Evolutionary conservation across 2,113 vertebrate species (phyloP).

Genomic region (Lonchura striata): DNA sequence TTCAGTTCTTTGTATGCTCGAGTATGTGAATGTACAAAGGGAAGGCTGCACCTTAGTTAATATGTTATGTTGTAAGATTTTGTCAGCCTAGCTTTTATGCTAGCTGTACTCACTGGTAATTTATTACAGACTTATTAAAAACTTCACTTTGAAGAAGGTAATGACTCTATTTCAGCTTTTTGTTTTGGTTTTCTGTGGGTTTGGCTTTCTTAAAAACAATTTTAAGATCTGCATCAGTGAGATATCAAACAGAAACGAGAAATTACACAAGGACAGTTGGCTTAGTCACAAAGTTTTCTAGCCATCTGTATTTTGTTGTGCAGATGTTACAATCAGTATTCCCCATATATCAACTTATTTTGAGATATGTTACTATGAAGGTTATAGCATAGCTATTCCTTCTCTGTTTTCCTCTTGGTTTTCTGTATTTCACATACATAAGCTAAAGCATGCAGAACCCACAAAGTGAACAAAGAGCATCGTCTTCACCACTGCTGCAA

Average conservation of each 20-base stretch:
- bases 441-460: background rate
- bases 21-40: background rate
- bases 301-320: background rate
- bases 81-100: background rate
- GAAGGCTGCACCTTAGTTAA: background rate
- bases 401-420: background rate
- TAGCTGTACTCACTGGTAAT: background rate
- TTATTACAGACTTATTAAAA: constrained; percentile 24
- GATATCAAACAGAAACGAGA: constrained; percentile 8
- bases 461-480: background rate
- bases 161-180: background rate
- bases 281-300: background rate
- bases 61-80: background rate
- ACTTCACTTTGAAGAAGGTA: background rate
- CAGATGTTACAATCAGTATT: background rate
- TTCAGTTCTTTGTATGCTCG: background rate
- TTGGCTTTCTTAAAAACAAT: background rate
- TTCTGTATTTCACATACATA: background rate
- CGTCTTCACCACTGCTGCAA: background rate
- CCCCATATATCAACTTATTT: background rate
- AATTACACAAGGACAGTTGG: background rate
- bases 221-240: background rate
- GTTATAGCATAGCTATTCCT: background rate
- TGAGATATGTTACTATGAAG: background rate
- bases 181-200: background rate